Evolutionary conservation across 1,140 invertebrate species (phyloP), one percentile per base, ranked within the genome.

Genomic region (Anadara kagoshimensis): DNA sequence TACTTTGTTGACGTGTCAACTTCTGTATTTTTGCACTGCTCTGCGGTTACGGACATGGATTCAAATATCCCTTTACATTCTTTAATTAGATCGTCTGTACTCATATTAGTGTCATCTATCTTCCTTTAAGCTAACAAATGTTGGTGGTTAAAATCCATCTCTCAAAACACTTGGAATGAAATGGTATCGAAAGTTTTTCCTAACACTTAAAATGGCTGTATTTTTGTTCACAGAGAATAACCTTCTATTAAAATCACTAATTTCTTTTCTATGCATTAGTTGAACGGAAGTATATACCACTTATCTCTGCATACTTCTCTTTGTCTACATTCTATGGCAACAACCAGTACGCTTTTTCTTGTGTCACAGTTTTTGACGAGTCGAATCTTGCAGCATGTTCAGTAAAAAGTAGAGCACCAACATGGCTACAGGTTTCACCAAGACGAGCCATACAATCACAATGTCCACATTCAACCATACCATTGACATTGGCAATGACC

Each of bases 361-460:
- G 36, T 24, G 82, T 81, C 0, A 81, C 76, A 36, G 78, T 81
- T 36, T 64, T 63, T 1, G n/a, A 22, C 22, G 69, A 69, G 29
- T 65, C 56, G 26, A 80, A 57, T 22, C 59, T 62, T 0, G 78
- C 73, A 18, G 63, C 47, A 53, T 74, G 56, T 12, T 78, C 26
- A 7, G 56, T n/a, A 75, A 83, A 81, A 8, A 81, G 26, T 14
- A 74, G 26, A 5, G 78, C 79, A 16, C 68, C 79, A 70, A 78
- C 68, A 70, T 82, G 78, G 18, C 72, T 69, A 51, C 78, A 81
- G n/a, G 70, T 59, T 57, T 82, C 80, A 24, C 80, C 76, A 11
- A 76, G 51, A 20, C 83, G 79, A 10, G 78, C 80, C 78, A 78
- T 80, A 64, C 80, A n/a, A n/a, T n/a, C n/a, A n/a, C n/a, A n/a